Base-by-base conservation (phyloP, 2,113 vertebrate species). In the Chaenogobius annularis region DNA sequence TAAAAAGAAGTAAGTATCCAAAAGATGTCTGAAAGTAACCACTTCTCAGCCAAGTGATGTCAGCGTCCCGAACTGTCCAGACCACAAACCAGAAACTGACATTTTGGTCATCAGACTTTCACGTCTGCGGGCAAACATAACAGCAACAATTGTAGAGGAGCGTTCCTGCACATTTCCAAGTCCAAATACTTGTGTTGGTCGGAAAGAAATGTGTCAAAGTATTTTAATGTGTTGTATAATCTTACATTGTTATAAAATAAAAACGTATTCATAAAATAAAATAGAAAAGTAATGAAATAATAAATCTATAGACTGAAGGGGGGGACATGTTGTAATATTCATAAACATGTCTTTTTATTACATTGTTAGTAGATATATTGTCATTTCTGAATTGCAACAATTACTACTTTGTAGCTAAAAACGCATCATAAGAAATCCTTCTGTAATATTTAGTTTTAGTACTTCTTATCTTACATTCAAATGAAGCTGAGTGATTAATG, bases 401-500 rank as follows among this genome's bases (percentile, higher is more conserved):
- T 46, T 44, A 11, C 10, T 11, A 44, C 7, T 44, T 44, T 44
- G 43, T 44, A 44, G 43, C 3, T 48, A 14, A 48, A 48, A 48
- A 15, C 14, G 17, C 15, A 48, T 58, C 12, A 58, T 35, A 35
- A 35, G 37, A 40, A 40, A 59, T 59, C 12, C 31, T 26, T 37
- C 7, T 5, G 0, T 15, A n/a, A n/a, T 63, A 63, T 40, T 61
- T 35, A 14, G 37, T 40, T 40, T 43, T 63, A 1, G 10, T n/a
- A 8, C 13, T 15, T 47, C 20, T 23, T 65, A 5, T 43, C 10
- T 8, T 10, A 3, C 13, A 15, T 22, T 43, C 12, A 66, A 23
- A 23, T 14, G 40, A 47, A 46, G 76, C 44, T 15, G 19, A 64
- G 69, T 35, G 74, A 83, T 62, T 83, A 77, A 89, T 87, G 10